Evolutionary conservation across 2,797 vertebrate species (phyloP).

Genomic region (Leptodactylus fallax): DNA sequence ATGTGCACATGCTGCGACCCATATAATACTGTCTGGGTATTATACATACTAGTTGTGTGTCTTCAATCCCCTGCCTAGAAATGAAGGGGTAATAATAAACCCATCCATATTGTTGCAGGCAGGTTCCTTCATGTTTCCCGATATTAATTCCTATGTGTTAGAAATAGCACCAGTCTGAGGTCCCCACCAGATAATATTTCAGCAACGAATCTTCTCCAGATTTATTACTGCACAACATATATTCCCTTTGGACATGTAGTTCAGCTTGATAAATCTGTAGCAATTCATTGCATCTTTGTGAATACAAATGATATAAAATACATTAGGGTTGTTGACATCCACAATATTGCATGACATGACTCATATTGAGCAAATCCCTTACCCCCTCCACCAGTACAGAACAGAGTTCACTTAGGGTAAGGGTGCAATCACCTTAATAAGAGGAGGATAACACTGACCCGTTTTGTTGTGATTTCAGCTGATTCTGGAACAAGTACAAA

Average conservation of each 20-base stretch:
- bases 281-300: neutral
- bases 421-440: constrained; percentile 40
- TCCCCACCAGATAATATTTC: constrained; percentile 3
- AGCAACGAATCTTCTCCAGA: neutral
- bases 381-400: constrained; percentile 39
- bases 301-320: constrained; percentile 18
- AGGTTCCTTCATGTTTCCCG: constrained; percentile 35
- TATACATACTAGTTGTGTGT: neutral
- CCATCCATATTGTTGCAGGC: neutral
- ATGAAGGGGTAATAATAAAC: neutral
- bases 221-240: neutral
- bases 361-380: neutral
- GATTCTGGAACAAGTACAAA: constrained; percentile 49
- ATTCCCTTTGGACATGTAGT: neutral
- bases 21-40: constrained; percentile 21
- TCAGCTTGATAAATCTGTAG: neutral
- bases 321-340: constrained; percentile 1
- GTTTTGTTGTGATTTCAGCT: constrained; percentile 23
- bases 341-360: constrained; percentile 44
- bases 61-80: neutral
- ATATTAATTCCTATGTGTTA: neutral
- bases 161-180: constrained; percentile 42
- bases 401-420: constrained; percentile 56
- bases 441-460: constrained; percentile 21
- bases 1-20: constrained; percentile 31